These are phyloP conservation scores for Daphoenositta chrysoptera DNA, from an alignment of 2,113 vertebrate species.

Conservation along the genomic window DNA sequence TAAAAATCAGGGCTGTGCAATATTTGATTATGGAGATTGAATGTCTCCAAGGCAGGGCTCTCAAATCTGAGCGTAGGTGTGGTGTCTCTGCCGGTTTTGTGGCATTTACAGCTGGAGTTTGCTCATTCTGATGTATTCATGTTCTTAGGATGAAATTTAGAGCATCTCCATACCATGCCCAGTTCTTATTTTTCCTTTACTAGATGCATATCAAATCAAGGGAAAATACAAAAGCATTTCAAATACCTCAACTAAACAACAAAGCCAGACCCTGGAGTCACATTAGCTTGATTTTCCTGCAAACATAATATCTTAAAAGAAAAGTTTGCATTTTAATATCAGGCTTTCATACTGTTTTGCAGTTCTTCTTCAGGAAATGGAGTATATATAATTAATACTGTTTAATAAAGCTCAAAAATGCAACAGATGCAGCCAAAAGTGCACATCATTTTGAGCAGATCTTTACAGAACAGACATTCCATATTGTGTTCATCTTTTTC, in stretches of 20 bases:
- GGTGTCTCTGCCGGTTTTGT: background rate
- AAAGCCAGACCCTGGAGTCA: background rate
- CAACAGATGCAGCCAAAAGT: constrained; percentile 70
- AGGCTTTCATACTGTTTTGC: constrained; percentile 8
- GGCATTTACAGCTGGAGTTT: background rate
- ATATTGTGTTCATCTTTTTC: constrained; percentile 72
- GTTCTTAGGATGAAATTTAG: background rate
- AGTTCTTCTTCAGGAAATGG: constrained; percentile 16
- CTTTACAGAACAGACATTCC: constrained; percentile 70
- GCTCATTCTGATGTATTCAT: background rate
- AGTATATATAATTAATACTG: constrained; percentile 63
- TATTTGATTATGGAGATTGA: background rate
- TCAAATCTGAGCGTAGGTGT: background rate
- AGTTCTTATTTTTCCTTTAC: background rate
- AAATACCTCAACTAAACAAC: background rate
- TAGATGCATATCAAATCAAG: background rate
- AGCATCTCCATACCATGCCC: background rate
- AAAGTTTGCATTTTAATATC: background rate
- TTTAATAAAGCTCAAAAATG: constrained; percentile 69
- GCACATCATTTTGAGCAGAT: constrained; percentile 67
- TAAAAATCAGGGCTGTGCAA: background rate
- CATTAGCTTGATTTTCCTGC: background rate
- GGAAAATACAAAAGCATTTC: background rate
- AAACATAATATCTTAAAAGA: background rate
- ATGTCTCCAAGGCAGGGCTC: background rate